These are phyloP conservation scores for Phylloscopus collybita DNA, from an alignment of 2,797 vertebrate genomes.

Conservation along the genomic window DNA sequence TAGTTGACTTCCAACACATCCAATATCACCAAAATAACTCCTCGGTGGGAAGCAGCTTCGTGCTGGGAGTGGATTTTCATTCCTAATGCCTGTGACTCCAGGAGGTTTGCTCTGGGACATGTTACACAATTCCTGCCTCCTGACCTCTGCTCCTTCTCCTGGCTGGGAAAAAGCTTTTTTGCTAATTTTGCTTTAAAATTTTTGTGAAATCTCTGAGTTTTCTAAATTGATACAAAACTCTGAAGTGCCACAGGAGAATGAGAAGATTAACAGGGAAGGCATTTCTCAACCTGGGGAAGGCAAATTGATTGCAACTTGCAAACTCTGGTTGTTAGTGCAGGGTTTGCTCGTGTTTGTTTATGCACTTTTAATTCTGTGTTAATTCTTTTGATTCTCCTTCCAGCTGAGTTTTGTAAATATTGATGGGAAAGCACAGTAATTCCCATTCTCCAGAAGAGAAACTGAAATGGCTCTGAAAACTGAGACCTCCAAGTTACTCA, in stretches of 20 bases:
- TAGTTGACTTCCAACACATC: background rate
- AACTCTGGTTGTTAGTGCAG: background rate
- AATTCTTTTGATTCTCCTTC: background rate
- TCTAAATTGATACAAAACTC: background rate
- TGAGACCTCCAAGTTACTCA: background rate
- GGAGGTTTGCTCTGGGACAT: background rate
- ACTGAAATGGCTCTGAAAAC: background rate
- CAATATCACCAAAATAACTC: background rate
- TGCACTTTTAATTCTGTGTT: background rate
- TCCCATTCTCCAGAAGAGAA: slow-evolving; percentile 29
- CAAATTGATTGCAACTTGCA: background rate
- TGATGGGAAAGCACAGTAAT: slow-evolving; percentile 31
- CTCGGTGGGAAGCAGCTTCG: background rate
- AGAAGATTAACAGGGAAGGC: background rate
- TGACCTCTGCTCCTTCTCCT: background rate
- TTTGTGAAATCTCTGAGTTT: background rate
- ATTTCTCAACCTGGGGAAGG: slow-evolving; percentile 3
- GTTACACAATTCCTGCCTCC: background rate
- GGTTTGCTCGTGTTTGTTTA: background rate
- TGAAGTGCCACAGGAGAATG: background rate
- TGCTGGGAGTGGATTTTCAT: background rate
- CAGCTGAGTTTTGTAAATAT: slow-evolving; percentile 16
- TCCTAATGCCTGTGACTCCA: background rate
- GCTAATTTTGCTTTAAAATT: background rate
- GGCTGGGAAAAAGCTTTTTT: background rate